Base-by-base conservation (phyloP, 92 coral and sea anemone genomes). In the Palythoa heliodiscus region DNA sequence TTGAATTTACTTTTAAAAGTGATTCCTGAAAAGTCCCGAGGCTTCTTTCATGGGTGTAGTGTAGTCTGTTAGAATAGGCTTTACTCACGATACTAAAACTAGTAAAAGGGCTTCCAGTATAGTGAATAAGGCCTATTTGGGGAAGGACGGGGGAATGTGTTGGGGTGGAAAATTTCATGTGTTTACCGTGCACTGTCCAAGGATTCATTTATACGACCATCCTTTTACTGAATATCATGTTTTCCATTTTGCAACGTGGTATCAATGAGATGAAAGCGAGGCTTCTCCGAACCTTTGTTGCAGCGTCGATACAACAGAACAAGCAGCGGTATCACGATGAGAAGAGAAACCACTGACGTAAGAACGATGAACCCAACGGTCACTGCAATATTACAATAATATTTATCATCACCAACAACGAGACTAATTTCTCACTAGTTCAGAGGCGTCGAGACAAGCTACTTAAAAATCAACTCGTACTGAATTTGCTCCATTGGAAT, bases 371-470 rank as follows among this genome's bases (percentile, higher is more conserved):
- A 69, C 47, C 73, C 73, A 29, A 15, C 11, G 43, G 73, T 69
- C 73, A 69, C 73, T 69, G 73, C 37, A 76, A 76, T 76, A 63
- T 23, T 19, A 63, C 69, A 63, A 63, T 12, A 60, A 16, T 1
- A 63, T 17, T 19, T 63, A 16, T 15, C 20, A 14, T 15, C 8
- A 61, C 16, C 17, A 61, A 16, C 9, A 61, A 16, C n/a, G 17
- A 11, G n/a, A n/a, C n/a, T n/a, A n/a, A 29, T 29, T 29, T 1
- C 35, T 29, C 35, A 29, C 35, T 29, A 29, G 35, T 29, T 29
- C 35, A 29, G 35, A 29, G 1, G 35, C 35, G 35, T 29, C 35
- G 35, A 29, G 35, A 29, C 35, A 29, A 0, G 35, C 35, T 29
- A 29, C 35, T 29, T 29, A 29, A 29, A 29, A 29, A 29, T 29